Conservation (phyloP, 1,140 invertebrate genomes). For the Macrostomum lignano region DNA sequence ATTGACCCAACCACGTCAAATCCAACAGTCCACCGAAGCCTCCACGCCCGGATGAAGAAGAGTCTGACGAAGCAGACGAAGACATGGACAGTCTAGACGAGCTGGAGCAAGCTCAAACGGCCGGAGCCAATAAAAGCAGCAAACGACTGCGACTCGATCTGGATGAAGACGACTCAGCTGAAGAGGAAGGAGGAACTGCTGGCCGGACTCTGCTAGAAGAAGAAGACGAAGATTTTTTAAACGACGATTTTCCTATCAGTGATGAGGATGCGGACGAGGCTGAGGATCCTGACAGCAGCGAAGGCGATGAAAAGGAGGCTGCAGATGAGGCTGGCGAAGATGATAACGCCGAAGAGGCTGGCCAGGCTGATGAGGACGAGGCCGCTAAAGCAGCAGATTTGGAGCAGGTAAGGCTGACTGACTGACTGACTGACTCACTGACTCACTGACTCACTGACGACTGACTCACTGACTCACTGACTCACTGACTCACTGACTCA, state of each 20-base stretch:
- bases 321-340: constrained; percentile 1
- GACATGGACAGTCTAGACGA: too few relatives aligned
- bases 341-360: not conserved
- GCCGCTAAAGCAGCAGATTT: not conserved
- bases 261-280: not conserved
- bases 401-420: not conserved
- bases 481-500: not conserved
- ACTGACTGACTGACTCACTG: not conserved
- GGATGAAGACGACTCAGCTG: too few relatives aligned
- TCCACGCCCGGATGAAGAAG: too few relatives aligned
- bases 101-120: too few relatives aligned
- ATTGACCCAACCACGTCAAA: too few relatives aligned
- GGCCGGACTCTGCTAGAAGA: too few relatives aligned
- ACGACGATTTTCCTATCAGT: not conserved
- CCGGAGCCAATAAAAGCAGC: too few relatives aligned
- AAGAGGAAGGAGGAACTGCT: too few relatives aligned
- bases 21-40: too few relatives aligned
- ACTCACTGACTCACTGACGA: constrained; percentile 2
- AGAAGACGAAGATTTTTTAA: too few relatives aligned
- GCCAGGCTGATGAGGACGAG: not conserved
- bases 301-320: constrained; percentile 2
- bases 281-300: not conserved
- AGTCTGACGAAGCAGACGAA: too few relatives aligned
- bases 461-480: not conserved
- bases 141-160: too few relatives aligned